Conservation (phyloP, 1,140 invertebrate genomes). For the Drosophila fuyamai region DNA sequence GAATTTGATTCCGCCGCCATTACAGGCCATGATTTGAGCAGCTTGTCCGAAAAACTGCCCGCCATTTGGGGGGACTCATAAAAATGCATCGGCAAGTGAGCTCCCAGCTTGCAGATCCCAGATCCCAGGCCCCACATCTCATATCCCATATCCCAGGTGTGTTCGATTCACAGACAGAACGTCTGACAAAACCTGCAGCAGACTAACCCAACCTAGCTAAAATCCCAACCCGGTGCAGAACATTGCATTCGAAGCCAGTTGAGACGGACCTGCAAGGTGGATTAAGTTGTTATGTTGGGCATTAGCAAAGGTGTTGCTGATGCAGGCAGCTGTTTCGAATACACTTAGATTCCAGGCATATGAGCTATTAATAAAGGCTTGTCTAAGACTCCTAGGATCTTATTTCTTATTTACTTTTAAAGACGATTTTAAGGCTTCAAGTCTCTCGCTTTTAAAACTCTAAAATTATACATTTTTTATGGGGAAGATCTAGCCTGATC, state of each 20-base stretch:
- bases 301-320: constrained; percentile 72
- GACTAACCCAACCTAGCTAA: constrained; percentile 5
- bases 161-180: constrained; percentile 28
- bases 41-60: constrained; percentile 55
- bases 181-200: constrained; percentile 47
- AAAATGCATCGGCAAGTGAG: constrained; percentile 28
- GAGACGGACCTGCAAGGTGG: constrained; percentile 52
- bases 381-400: background rate
- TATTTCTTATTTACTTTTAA: no score
- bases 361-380: background rate
- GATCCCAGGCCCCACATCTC: constrained; percentile 1
- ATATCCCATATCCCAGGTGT: constrained; percentile 33
- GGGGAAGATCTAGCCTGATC: no score
- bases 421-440: no score
- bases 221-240: constrained; percentile 23
- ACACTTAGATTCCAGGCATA: background rate
- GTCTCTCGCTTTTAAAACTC: no score
- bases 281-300: constrained; percentile 75
- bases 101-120: background rate
- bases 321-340: constrained; percentile 28
- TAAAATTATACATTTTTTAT: no score
- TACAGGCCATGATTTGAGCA: constrained; percentile 63
- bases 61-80: constrained; percentile 37
- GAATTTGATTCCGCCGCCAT: constrained; percentile 54
- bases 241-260: constrained; percentile 28